Conservation (phyloP, 2,113 vertebrate genomes). For the Platysteira castanea region DNA sequence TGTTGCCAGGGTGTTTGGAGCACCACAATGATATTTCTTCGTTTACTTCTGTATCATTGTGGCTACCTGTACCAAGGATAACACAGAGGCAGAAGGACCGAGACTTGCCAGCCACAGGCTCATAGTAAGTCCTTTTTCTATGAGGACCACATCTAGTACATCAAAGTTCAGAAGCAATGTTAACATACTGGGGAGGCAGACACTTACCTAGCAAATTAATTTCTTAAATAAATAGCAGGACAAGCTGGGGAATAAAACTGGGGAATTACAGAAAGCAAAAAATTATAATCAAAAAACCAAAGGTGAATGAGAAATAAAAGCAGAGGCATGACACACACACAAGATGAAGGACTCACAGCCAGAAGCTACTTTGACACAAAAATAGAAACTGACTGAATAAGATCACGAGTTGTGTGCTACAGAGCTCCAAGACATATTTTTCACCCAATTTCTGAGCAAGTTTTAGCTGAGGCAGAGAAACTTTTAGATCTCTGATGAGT, state of each 20-base stretch:
- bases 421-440: not conserved
- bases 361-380: not conserved
- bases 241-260: not conserved
- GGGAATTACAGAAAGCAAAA: not conserved
- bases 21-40: not conserved
- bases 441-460: not conserved
- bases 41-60: not conserved
- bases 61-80: not conserved
- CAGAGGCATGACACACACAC: not conserved
- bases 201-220: not conserved
- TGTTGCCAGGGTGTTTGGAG: not conserved
- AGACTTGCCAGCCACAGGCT: not conserved
- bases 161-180: not conserved
- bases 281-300: not conserved
- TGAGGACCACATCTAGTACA: not conserved
- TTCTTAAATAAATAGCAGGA: not conserved
- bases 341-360: not conserved
- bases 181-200: not conserved
- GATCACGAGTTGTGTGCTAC: not conserved
- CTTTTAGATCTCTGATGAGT: not conserved
- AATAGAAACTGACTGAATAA: not conserved
- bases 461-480: not conserved
- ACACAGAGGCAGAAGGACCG: fast-evolving
- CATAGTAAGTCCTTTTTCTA: not conserved
- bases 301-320: not conserved